phyloP scores from a whole-genome alignment of 2,113 vertebrate genomes.

The Nibea albiflora region DNA sequence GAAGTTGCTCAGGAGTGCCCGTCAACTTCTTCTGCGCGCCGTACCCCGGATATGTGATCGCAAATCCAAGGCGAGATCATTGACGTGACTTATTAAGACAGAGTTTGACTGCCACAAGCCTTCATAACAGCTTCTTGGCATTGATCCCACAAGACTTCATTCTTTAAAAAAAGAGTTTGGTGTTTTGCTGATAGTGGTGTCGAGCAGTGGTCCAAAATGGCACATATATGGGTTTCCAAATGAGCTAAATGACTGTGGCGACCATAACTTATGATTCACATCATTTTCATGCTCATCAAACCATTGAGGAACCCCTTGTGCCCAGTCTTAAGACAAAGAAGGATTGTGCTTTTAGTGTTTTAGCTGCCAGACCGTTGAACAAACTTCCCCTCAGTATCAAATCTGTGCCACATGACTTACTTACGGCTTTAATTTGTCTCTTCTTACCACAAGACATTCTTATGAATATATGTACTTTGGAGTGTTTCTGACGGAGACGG shows the following conservation, averaged over 20 bases:
- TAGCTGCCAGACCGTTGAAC: background rate
- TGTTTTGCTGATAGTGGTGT: background rate
- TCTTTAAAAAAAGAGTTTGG: background rate
- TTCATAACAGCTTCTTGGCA: background rate
- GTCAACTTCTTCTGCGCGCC: no score
- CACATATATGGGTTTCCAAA: background rate
- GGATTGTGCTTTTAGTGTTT: background rate
- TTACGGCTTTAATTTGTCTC: no score
- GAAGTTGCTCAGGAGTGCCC: no score
- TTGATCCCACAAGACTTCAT: background rate
- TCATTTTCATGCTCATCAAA: no score
- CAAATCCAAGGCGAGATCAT: background rate
- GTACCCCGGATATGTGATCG: no score
- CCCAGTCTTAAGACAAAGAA: background rate
- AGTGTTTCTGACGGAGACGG: no score
- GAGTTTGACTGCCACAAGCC: background rate
- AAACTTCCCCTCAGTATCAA: background rate
- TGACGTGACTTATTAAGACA: background rate
- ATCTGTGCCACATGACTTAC: background rate
- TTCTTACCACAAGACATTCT: no score
- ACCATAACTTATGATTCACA: background rate
- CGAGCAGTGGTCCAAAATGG: background rate
- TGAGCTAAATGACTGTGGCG: background rate
- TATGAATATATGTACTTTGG: no score
- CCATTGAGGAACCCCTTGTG: background rate